Conservation (phyloP, 2,113 vertebrate genomes). For the Ictidomys tridecemlineatus region DNA sequence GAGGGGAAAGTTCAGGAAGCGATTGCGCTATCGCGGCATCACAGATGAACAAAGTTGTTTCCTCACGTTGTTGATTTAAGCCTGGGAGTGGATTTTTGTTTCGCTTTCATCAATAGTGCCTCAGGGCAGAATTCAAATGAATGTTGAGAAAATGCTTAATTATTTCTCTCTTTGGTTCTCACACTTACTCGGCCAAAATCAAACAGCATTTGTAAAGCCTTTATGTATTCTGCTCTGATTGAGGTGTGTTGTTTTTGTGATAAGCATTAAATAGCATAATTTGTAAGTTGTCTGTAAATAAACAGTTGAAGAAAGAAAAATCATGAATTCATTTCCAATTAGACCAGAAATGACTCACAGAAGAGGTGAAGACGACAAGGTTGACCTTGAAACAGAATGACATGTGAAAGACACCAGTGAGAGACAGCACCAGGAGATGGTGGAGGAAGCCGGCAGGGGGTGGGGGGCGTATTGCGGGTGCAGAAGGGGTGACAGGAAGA, state of each 20-base stretch:
- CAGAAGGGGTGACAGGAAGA: background rate
- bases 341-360: background rate
- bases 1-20: background rate
- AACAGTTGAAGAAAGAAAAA: conserved; percentile 29
- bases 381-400: conserved; percentile 1
- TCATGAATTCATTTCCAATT: conserved; percentile 44
- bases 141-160: conserved; percentile 49
- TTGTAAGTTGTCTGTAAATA: conserved; percentile 31
- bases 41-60: background rate
- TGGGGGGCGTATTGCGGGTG: too few relatives aligned
- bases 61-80: conserved; percentile 41
- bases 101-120: conserved; percentile 33
- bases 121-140: conserved; percentile 42
- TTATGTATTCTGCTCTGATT: background rate
- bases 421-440: rapidly evolving
- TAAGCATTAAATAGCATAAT: background rate
- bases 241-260: conserved; percentile 35
- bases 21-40: background rate
- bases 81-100: conserved; percentile 19
- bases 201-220: background rate
- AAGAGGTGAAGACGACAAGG: background rate
- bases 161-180: conserved; percentile 60
- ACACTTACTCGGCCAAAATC: conserved; percentile 51
- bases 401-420: background rate
- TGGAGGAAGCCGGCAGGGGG: background rate